A percentile compares a stretch with the other conserved stretches of the same genome.
These are phyloP conservation scores for Tychaedon coryphoeus DNA, from an alignment of 2,113 vertebrate species.

Conservation along the genomic window DNA sequence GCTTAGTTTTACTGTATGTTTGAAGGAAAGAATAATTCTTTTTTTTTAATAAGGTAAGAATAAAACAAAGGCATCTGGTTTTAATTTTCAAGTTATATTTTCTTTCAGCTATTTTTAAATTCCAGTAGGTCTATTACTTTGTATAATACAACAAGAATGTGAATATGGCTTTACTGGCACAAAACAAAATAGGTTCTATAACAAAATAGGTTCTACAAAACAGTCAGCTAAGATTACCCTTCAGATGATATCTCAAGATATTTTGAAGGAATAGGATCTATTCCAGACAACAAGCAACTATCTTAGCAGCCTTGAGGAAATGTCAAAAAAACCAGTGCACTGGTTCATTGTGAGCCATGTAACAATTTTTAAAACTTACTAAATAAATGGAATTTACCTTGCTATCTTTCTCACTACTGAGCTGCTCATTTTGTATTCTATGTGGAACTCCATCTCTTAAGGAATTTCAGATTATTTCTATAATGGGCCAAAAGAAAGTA, in stretches of 20 bases:
- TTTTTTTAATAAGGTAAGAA: slow-evolving; percentile 50
- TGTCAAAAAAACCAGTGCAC: not conserved
- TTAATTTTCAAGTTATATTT: slow-evolving; percentile 55
- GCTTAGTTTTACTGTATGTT: slow-evolving; percentile 69
- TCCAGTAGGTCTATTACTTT: slow-evolving; percentile 33
- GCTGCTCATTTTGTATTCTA: not conserved
- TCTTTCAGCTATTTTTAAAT: slow-evolving; percentile 53
- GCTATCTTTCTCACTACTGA: not conserved
- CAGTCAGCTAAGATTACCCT: not conserved
- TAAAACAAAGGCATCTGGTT: slow-evolving; percentile 61
- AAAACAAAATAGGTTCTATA: not conserved
- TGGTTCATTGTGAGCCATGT: not conserved
- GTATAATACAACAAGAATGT: slow-evolving; percentile 38
- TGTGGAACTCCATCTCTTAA: not conserved
- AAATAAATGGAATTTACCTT: not conserved
- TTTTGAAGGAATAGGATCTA: slow-evolving; percentile 13
- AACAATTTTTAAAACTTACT: not conserved
- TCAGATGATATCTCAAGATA: slow-evolving; percentile 23
- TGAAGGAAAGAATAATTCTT: slow-evolving; percentile 62
- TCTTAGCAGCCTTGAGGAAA: not conserved
- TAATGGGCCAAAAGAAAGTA: not conserved
- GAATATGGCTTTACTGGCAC: slow-evolving; percentile 25
- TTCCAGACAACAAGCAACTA: slow-evolving; percentile 8
- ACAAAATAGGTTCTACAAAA: slow-evolving; percentile 23
- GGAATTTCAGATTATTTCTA: slow-evolving; percentile 32